A percentile compares a stretch with the other conserved stretches of the same genome.
These are phyloP conservation scores for Paracanthobrama guichenoti DNA, from an alignment of 2,113 vertebrate genomes.

Conservation along the genomic window DNA sequence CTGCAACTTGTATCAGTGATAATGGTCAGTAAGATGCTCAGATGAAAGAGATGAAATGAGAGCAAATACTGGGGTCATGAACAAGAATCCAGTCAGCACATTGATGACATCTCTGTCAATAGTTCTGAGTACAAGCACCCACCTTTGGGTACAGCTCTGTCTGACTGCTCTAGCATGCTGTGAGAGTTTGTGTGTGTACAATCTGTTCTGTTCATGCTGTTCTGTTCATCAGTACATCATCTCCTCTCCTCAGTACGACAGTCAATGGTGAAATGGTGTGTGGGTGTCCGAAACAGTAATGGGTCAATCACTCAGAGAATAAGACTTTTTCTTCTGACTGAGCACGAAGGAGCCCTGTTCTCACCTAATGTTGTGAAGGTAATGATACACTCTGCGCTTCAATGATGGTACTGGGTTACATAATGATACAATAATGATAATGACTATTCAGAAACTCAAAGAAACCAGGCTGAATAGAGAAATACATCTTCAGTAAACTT, in stretches of 20 bases:
- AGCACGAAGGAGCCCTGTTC: background rate
- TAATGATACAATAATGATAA: constrained; percentile 38
- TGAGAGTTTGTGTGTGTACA: constrained; percentile 9
- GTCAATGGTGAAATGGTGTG: constrained; percentile 37
- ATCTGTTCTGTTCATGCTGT: constrained; percentile 51
- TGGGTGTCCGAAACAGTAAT: constrained; percentile 32
- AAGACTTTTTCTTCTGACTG: constrained; percentile 35
- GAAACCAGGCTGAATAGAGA: constrained; percentile 12
- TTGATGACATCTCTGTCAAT: constrained; percentile 51
- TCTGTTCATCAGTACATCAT: constrained; percentile 46
- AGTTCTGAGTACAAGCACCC: constrained; percentile 10
- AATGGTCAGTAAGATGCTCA: constrained; percentile 35
- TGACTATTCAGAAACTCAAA: constrained; percentile 3
- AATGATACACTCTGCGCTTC: constrained; percentile 37
- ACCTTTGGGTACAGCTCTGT: constrained; percentile 23
- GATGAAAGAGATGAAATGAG: constrained; percentile 40
- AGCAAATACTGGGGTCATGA: constrained; percentile 31
- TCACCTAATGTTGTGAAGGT: constrained; percentile 36
- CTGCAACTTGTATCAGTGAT: background rate
- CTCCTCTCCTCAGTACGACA: constrained; percentile 13
- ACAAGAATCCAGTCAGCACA: constrained; percentile 48
- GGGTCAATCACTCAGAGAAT: constrained; percentile 26
- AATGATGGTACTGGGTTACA: constrained; percentile 35
- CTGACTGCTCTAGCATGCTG: constrained; percentile 18
- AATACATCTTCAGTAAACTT: background rate